Evolutionary conservation across 2,888 invertebrate species (phyloP).

Genomic region (Chironomus tentans): DNA sequence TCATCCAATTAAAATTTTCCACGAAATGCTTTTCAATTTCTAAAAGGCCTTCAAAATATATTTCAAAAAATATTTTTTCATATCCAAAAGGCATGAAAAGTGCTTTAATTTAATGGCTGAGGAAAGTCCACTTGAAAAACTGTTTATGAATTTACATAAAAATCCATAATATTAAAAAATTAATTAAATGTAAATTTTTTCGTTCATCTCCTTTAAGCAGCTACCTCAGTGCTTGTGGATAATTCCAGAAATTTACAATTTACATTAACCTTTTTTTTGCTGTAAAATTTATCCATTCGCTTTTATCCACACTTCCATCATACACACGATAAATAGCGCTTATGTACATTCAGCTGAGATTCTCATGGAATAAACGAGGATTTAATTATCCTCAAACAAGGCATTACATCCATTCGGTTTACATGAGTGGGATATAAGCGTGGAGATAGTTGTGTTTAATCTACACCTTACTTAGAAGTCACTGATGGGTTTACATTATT

Average conservation of each 20-base stretch:
- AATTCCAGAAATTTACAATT: not conserved
- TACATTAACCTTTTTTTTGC: not conserved
- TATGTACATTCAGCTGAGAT: not conserved
- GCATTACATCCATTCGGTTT: not conserved
- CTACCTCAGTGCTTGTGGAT: not conserved
- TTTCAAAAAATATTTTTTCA: too few relatives aligned
- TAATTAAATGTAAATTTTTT: not conserved
- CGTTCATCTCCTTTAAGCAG: not conserved
- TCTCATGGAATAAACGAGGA: not conserved
- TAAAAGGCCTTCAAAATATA: too few relatives aligned
- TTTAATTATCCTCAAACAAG: not conserved
- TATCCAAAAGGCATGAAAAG: too few relatives aligned
- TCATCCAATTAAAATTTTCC: too few relatives aligned
- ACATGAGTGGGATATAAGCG: too few relatives aligned
- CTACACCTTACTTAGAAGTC: too few relatives aligned
- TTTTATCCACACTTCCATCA: not conserved
- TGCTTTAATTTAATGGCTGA: too few relatives aligned
- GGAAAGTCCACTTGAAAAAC: too few relatives aligned
- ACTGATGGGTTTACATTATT: too few relatives aligned
- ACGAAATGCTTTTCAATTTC: too few relatives aligned
- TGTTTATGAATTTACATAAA: too few relatives aligned
- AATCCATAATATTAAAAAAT: not conserved
- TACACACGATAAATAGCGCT: not conserved
- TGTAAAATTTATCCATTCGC: not conserved
- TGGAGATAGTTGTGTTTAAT: too few relatives aligned